phyloP scores from a whole-genome alignment of 2,797 vertebrate species.

The Anolis apletophallus region DNA sequence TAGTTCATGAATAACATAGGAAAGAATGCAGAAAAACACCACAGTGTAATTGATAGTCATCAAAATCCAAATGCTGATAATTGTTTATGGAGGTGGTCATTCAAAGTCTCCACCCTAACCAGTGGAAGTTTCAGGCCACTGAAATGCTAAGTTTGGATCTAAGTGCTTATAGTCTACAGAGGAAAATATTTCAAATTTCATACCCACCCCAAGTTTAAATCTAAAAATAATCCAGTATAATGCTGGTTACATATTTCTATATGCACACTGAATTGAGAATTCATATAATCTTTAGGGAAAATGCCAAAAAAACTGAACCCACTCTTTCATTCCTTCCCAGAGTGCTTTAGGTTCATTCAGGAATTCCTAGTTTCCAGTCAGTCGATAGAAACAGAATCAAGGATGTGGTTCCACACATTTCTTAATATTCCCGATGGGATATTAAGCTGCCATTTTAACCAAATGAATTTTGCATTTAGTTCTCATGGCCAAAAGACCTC shows the following conservation, averaged over 20 bases:
- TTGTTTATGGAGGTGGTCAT: background rate
- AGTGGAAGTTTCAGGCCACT: background rate
- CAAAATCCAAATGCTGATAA: background rate
- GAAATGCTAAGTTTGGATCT: background rate
- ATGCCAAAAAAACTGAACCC: background rate
- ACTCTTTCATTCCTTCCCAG: background rate
- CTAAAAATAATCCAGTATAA: no score
- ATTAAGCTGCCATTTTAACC: background rate
- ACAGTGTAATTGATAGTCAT: background rate
- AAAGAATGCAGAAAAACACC: background rate
- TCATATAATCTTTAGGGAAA: background rate
- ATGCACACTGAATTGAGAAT: background rate
- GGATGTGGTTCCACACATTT: no score
- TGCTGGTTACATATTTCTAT: background rate
- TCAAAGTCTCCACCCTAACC: background rate
- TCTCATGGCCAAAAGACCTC: no score
- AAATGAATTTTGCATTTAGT: background rate
- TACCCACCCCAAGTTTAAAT: background rate
- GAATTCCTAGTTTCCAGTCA: background rate
- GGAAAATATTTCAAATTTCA: background rate
- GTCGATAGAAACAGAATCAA: background rate
- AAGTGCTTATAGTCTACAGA: background rate
- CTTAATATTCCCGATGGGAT: background rate
- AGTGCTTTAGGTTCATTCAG: background rate
- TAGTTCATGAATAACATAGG: background rate